Percentiles rank a stretch among this genome's conserved stretches.
phyloP scores from a whole-genome alignment of 2,797 vertebrate species.

The Trematomus bernacchii region DNA sequence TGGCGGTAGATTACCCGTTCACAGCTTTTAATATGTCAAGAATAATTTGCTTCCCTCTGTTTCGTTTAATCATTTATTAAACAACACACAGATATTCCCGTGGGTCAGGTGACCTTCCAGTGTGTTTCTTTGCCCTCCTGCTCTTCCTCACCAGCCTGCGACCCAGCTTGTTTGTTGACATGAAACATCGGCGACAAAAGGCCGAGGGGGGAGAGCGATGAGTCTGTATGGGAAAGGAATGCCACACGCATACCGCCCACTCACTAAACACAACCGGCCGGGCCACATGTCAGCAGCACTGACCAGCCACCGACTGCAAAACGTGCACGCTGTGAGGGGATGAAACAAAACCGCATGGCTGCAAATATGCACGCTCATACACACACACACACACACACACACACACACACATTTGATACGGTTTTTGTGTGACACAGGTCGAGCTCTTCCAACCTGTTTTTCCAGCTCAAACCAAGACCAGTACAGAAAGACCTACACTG shows the following conservation, averaged over 20 bases:
- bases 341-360: slow-evolving; percentile 29
- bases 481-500: slow-evolving; percentile 4
- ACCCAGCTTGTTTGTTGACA: slow-evolving; percentile 70
- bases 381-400: neutral
- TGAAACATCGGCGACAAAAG: slow-evolving; percentile 66
- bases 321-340: slow-evolving; percentile 21
- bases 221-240: slow-evolving; percentile 73
- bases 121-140: slow-evolving; percentile 41
- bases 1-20: neutral
- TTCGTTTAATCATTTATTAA: neutral
- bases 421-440: slow-evolving; percentile 38
- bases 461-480: slow-evolving; percentile 28
- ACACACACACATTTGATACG: neutral
- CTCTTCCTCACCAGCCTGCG: slow-evolving; percentile 41
- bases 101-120: slow-evolving; percentile 35
- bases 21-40: neutral
- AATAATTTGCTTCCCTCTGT: neutral
- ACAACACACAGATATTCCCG: slow-evolving; percentile 4
- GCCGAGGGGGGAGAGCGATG: slow-evolving; percentile 22
- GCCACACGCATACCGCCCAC: slow-evolving; percentile 55
- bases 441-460: slow-evolving; percentile 48
- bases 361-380: slow-evolving; percentile 18
- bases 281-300: slow-evolving; percentile 11
- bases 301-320: slow-evolving; percentile 33
- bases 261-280: slow-evolving; percentile 44